Base-by-base conservation (phyloP, 2,797 vertebrate genomes). In the Apogon hyalosoma region DNA sequence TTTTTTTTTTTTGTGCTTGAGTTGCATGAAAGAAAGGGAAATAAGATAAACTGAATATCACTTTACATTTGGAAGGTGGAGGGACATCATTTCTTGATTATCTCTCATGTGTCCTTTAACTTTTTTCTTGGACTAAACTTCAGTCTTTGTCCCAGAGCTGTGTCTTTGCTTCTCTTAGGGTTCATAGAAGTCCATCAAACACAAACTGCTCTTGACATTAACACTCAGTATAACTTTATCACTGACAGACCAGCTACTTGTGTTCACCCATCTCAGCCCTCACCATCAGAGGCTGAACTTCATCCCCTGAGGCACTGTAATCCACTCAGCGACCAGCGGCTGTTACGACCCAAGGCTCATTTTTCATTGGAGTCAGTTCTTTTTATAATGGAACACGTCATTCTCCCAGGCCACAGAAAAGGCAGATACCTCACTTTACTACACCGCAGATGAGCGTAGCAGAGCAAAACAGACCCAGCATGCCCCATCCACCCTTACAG, bases 321-420 rank as follows among this genome's bases (percentile, higher is more conserved):
- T 88, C 82, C 81, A 72, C 81, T 75, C 73, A 84, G 71, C 53
- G 58, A 84, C 83, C 87, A 60, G 59, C 67, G 59, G 69, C 82
- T 63, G 6, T 60, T 47, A 47, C 73, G 73, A 79, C 81, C 76
- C 61, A 0, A 55, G 64, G 68, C 77, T 90, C 68, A 49, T 79
- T 89, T 90, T 90, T 87, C 88, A 90, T 82, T 79, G 84, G 77
- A 87, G 87, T 88, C 86, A 83, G 75, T 90, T 88, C 87, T 92
- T 92, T 93, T 92, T 91, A 91, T 91, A 92, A 85, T 72, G 80
- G 75, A 74, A 79, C 73, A 83, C 90, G 91, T 93, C 91, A 93
- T 90, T 78, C 83, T 87, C 71, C 57, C 72, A 72, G 80, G 90
- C 91, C 92, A 85, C 91, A 91, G 90, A 83, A 90, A 89, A 92